Conservation (phyloP, 2,113 vertebrate species). For the Alosa alosa region DNA sequence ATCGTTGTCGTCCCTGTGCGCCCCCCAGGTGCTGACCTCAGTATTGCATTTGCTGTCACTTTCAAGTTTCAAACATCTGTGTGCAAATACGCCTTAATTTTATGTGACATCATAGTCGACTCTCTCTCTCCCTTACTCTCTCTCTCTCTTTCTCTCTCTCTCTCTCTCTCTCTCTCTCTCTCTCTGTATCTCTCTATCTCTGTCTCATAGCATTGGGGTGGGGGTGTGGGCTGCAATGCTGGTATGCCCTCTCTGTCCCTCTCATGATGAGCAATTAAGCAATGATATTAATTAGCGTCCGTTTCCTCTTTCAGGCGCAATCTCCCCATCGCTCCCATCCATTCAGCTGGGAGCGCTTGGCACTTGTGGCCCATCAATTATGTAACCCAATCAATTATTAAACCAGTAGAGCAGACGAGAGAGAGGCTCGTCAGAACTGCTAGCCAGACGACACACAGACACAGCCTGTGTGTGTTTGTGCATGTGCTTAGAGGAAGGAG, state of each 20-base stretch:
- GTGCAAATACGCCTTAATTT: not conserved
- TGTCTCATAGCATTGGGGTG: not conserved
- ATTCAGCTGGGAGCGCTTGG: conserved; percentile 54
- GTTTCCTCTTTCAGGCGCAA: conserved; percentile 47
- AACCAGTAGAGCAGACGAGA: conserved; percentile 58
- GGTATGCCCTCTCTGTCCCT: conserved; percentile 45
- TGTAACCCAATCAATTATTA: conserved; percentile 72
- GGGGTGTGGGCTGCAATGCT: conserved; percentile 18
- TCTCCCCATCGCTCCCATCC: conserved; percentile 44
- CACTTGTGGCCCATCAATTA: conserved; percentile 68
- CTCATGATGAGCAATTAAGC: conserved; percentile 59
- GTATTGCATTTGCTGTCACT: not conserved
- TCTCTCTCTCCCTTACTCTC: conserved; percentile 21
- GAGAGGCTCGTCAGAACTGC: conserved; percentile 58
- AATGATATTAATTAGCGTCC: conserved; percentile 60
- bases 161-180: conserved; percentile 20
- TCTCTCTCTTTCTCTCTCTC: conserved; percentile 1
- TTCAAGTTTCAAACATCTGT: not conserved
- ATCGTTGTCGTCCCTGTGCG: not conserved
- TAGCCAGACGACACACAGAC: not conserved
- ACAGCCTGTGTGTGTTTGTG: not conserved
- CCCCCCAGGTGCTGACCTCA: not conserved
- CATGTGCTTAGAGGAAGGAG: not conserved
- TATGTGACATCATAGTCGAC: conserved; percentile 17
- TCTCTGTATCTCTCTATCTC: conserved; percentile 16